Base-by-base conservation (phyloP, 2,797 vertebrate genomes). In the Hypotaenidia philippensis region DNA sequence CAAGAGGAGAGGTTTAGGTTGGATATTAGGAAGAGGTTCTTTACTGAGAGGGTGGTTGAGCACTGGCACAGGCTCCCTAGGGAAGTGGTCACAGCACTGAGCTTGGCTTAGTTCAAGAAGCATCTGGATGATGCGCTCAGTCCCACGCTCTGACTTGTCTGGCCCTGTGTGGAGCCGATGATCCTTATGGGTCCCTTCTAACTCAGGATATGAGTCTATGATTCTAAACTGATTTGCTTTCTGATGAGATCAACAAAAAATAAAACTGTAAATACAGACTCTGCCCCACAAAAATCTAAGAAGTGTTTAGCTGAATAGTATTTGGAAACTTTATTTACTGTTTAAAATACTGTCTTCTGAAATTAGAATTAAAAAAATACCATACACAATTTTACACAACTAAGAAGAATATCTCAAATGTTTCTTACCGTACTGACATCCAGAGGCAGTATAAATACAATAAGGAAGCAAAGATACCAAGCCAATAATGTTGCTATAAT, bases 381-480 rank as follows among this genome's bases (percentile, higher is more conserved):
- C 10, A 27, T 8, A 84, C 11, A 29, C 11, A 49, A 45, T 84
- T 90, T 86, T 44, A 75, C 3, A 4, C 57, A 50, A 83, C 21
- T 57, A 81, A 82, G 53, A 12, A 68, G 55, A 89, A 93, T 91
- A 80, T 26, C 41, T 89, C 23, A 8, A 27, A 79, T 13, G 16
- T 47, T 87, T 75, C 99, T 97, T 97, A 99, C 99, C 98, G 99
- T 99, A 97, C 99, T 99, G 95, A 99, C 99, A 93, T 99, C 99
- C 97, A 99, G 97, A 5, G 99, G 99, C 61, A 99, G 90, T 93
- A 99, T 99, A 96, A 99, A 99, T 72, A 99, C 99, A 91, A 99
- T 99, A 93, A 99, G 99, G 97, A 99, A 99, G 96, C 99, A 99
- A 94, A 99, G 99, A 97, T 99, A 99, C 99, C 99, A 99, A 96